Evolutionary conservation across 2,797 vertebrate genomes (phyloP).

Genomic region (Tangara arthus): DNA sequence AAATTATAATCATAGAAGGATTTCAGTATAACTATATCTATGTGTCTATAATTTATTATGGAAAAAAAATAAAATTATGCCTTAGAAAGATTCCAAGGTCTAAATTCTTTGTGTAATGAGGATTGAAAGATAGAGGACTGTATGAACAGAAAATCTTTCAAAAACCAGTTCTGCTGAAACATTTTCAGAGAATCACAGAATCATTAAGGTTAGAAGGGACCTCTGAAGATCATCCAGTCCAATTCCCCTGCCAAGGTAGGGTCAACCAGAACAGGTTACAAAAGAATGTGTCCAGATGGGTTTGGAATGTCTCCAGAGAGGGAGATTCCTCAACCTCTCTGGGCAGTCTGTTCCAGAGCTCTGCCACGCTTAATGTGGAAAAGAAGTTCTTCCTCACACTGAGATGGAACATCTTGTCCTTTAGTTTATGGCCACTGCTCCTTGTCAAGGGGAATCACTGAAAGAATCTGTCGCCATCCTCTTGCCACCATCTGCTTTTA

Average conservation of each 20-base stretch:
- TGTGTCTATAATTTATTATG: not conserved
- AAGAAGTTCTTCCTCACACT: not conserved
- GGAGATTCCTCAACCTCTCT: not conserved
- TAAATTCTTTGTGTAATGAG: not conserved
- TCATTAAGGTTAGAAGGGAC: not conserved
- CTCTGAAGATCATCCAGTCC: not conserved
- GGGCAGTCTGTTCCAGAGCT: not conserved
- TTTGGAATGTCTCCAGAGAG: not conserved
- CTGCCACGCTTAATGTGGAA: not conserved
- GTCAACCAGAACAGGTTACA: not conserved
- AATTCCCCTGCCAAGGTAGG: not conserved
- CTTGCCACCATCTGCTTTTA: not conserved
- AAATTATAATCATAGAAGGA: not conserved
- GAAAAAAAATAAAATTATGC: not conserved
- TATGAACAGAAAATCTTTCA: not conserved
- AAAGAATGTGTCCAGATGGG: not conserved
- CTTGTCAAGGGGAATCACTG: accelerated
- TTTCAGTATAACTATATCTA: not conserved
- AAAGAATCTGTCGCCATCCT: not conserved
- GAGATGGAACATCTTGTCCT: not conserved
- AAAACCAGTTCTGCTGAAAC: not conserved
- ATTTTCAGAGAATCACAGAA: not conserved
- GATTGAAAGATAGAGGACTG: not conserved
- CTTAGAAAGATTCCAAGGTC: not conserved
- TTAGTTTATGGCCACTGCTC: not conserved